A percentile compares a stretch with the other conserved stretches of the same genome.
Evolutionary conservation across 2,888 invertebrate species (phyloP).

Genomic region (Mylabris sibirica): DNA sequence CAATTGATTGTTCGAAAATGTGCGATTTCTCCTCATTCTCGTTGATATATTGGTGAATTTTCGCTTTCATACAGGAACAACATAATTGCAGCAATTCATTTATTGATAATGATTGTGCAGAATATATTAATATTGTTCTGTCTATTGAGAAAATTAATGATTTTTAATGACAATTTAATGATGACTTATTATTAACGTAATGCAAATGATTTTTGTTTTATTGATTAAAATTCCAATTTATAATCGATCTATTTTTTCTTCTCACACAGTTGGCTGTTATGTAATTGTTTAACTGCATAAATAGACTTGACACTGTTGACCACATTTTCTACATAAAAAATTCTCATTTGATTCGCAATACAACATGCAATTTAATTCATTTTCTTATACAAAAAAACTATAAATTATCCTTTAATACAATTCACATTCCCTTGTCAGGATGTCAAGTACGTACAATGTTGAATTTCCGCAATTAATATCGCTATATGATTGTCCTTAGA

Average conservation of each 20-base stretch:
- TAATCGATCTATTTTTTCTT: too few relatives aligned
- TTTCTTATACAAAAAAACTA: neutral
- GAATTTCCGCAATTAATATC: slow-evolving; percentile 1
- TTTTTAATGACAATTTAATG: neutral
- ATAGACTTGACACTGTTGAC: neutral
- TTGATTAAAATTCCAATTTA: too few relatives aligned
- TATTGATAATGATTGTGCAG: neutral
- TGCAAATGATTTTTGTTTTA: too few relatives aligned
- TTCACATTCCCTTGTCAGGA: slow-evolving; percentile 11
- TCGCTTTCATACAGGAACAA: neutral
- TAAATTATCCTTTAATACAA: slow-evolving; percentile 1
- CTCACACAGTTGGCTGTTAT: neutral
- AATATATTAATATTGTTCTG: neutral
- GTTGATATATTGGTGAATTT: neutral
- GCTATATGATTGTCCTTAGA: neutral
- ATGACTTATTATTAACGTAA: neutral
- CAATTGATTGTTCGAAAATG: neutral
- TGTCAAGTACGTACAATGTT: neutral
- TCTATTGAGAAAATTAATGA: neutral
- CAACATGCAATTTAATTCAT: neutral
- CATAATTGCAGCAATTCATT: neutral
- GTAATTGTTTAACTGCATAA: neutral
- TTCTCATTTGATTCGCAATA: neutral
- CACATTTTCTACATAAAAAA: neutral
- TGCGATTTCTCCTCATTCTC: neutral